A percentile compares a stretch with the other conserved stretches of the same genome.
Conservation (phyloP, 64 coral and sea anemone species). For the Pocillopora damicornis region DNA sequence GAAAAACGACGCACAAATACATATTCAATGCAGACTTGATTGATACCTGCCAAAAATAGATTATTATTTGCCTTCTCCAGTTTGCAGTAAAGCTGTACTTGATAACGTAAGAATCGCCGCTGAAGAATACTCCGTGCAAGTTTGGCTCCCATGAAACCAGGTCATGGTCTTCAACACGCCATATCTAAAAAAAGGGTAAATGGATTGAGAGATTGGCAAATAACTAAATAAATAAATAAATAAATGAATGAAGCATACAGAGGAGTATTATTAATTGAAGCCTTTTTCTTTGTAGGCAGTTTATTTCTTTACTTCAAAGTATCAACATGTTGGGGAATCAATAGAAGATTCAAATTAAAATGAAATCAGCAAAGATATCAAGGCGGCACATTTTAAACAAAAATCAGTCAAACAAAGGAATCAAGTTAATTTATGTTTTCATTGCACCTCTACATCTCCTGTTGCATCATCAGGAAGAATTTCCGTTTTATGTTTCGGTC, state of each 20-base stretch:
- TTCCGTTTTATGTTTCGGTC: constrained; percentile 44
- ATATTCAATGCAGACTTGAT: not conserved
- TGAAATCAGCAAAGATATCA: no score
- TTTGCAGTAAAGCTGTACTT: constrained; percentile 68
- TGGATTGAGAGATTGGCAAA: not conserved
- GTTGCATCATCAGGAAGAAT: constrained; percentile 82
- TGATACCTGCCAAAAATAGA: constrained; percentile 92
- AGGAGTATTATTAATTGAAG: no score
- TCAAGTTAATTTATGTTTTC: not conserved
- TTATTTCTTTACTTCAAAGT: no score
- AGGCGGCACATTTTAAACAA: not conserved
- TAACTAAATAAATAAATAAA: no score
- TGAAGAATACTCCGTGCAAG: constrained; percentile 71
- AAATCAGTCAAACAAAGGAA: not conserved
- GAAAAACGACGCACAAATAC: not conserved
- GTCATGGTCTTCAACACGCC: constrained; percentile 86
- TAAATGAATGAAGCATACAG: no score
- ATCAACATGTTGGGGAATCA: no score
- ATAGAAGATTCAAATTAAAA: no score
- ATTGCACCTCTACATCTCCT: constrained; percentile 67
- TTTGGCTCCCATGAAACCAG: constrained; percentile 19
- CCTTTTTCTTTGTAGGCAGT: no score
- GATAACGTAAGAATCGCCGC: constrained; percentile 82
- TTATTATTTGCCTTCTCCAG: constrained; percentile 65
- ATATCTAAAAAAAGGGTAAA: constrained; percentile 42